These are phyloP conservation scores for Anarrhichthys ocellatus DNA, from an alignment of 2,113 vertebrate genomes.

Conservation along the genomic window DNA sequence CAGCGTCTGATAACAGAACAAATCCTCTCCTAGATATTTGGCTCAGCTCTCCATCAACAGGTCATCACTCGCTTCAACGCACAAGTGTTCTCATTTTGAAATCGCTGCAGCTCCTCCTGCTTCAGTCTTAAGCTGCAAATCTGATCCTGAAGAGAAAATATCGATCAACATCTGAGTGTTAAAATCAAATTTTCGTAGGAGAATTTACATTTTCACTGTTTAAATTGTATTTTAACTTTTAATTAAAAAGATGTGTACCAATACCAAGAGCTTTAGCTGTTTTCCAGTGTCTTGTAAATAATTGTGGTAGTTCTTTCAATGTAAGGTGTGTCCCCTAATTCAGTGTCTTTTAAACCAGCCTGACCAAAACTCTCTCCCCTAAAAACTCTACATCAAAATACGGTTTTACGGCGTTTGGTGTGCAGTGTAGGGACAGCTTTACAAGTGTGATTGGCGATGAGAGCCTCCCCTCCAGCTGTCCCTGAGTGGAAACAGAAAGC, in stretches of 20 bases:
- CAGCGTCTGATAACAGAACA: constrained; percentile 48
- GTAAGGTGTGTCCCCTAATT: neutral
- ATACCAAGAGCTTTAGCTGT: neutral
- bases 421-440: neutral
- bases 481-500: constrained; percentile 62
- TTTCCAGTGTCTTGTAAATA: neutral
- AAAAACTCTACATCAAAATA: neutral
- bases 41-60: constrained; percentile 27
- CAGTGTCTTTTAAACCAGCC: neutral
- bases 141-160: neutral
- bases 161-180: neutral
- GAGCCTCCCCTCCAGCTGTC: constrained; percentile 34
- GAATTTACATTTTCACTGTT: neutral
- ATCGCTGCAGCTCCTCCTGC: neutral
- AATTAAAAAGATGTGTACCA: neutral
- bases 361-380: neutral
- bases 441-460: neutral
- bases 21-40: constrained; percentile 66
- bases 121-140: neutral
- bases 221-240: neutral
- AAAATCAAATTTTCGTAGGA: neutral
- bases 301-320: neutral
- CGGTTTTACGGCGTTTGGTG: constrained; percentile 8
- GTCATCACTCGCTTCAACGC: neutral
- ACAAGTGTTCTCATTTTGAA: neutral